Base-by-base conservation (phyloP, 2,797 vertebrate species). In the Pseudochirops cupreus region DNA sequence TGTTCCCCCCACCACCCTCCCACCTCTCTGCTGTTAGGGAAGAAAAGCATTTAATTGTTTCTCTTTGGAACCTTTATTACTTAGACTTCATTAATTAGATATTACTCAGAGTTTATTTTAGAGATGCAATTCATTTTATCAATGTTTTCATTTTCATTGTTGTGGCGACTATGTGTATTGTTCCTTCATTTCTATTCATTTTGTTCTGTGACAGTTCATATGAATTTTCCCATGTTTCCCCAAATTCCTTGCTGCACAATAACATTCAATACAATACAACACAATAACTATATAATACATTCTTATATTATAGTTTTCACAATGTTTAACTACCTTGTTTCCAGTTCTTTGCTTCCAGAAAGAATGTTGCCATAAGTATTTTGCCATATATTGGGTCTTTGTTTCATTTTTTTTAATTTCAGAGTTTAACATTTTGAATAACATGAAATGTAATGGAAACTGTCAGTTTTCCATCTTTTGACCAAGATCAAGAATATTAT, bases 1-100 rank as follows among this genome's bases (percentile, higher is more conserved):
- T n/a, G 3, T 1, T 1, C 1, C 28, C 12, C 29, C 13, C 31
- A 1, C 10, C 0, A 12, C 13, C 5, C 52, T 52, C 52, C 11
- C 14, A 74, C 18, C 13, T 67, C 31, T 67, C 31, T 74, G n/a
- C 33, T 74, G n/a, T n/a, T 18, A 18, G 6, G 39, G 67, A 74
- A 39, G n/a, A 74, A 74, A 29, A 21, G 7, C 7, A 74, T 39
- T 39, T 39, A 21, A 46, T 82, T 82, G 21, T 82, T n/a, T 82
- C n/a, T 21, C n/a, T 82, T 82, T 18, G 9, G 5, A 16, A 21
- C n/a, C 7, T 82, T 46, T 39, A 82, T 82, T 67, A 18, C 14
- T 67, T 52, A 52, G 52, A 52, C 52, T 52, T 52, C 52, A 52
- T 52, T 52, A 52, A 52, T 52, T 52, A 52, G 52, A 52, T 39